Base-by-base conservation (phyloP, 2,797 vertebrate species). In the Brachyrhaphis roseni region DNA sequence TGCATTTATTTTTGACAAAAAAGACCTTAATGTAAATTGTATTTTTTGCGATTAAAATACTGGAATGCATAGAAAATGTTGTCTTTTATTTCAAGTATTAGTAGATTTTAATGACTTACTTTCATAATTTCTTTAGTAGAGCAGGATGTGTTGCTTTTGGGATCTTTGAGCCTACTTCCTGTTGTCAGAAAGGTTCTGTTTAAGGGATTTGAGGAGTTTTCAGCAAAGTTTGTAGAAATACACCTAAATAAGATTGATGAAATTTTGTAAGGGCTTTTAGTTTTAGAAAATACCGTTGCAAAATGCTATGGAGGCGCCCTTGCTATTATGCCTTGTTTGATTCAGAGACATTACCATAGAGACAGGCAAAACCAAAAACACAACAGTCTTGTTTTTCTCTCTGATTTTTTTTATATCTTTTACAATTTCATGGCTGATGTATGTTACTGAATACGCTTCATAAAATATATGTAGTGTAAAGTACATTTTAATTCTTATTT, bases 401-500 rank as follows among this genome's bases (percentile, higher is more conserved):
- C 6, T 47, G 47, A 49, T 49, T 8, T 95, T 94, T 95, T 94
- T 95, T 95, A 92, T 92, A 91, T 91, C 91, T 93, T 92, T 26
- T 55, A 95, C 92, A 94, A 93, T 93, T 89, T 93, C 75, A 90
- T 94, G 76, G 87, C 91, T 55, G 23, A 55, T 55, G 23, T 55
- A 10, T 55, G 93, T 95, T 92, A 90, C 92, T 92, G 82, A 90
- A 85, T 84, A 92, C 87, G 88, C 88, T 90, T 94, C 26, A 20
- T 64, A 64, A 36, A 90, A 92, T 93, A 86, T 91, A 93, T 93
- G 90, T 88, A 92, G 91, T 93, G 92, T 95, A 95, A 96, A 95
- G 91, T 93, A 88, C 84, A 93, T 85, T 90, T 95, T 94, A 95
- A 96, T 95, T 93, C 94, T 95, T 92, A 92, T 94, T 93, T 94